phyloP scores from a whole-genome alignment of 2,113 vertebrate species.

The Otolemur garnettii region DNA sequence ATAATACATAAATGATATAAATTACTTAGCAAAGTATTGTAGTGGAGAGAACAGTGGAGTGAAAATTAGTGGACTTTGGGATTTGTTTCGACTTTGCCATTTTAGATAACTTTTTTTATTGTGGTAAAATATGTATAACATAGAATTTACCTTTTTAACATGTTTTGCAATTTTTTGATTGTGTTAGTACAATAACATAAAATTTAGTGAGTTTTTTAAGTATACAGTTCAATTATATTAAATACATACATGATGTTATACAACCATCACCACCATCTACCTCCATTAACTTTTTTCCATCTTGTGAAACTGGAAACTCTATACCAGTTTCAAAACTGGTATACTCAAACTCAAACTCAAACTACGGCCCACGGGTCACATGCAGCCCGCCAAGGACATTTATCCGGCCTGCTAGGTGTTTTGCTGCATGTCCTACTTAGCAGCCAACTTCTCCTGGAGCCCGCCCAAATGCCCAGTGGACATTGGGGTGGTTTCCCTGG shows the following conservation, averaged over 20 bases:
- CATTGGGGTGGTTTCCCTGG: not conserved
- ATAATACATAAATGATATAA: slow-evolving; percentile 10
- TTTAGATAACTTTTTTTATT: not conserved
- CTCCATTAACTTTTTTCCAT: not conserved
- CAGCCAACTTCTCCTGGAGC: no score
- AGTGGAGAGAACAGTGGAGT: not conserved
- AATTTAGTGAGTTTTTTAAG: not conserved
- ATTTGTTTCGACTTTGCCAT: slow-evolving; percentile 4
- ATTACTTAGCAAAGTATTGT: not conserved
- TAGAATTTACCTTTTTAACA: not conserved
- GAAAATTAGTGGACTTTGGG: not conserved
- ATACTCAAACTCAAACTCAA: no score
- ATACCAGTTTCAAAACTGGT: no score
- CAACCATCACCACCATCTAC: not conserved
- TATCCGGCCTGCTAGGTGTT: no score
- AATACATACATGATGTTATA: not conserved
- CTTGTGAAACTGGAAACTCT: not conserved
- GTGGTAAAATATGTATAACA: not conserved
- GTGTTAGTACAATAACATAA: not conserved
- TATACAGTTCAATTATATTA: not conserved
- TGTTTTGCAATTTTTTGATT: not conserved
- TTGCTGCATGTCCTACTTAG: no score
- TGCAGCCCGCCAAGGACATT: no score
- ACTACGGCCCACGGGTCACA: no score
- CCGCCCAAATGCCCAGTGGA: no score